Conservation (phyloP, 2,888 invertebrate species). For the Chalcosyrphus nemorum region DNA sequence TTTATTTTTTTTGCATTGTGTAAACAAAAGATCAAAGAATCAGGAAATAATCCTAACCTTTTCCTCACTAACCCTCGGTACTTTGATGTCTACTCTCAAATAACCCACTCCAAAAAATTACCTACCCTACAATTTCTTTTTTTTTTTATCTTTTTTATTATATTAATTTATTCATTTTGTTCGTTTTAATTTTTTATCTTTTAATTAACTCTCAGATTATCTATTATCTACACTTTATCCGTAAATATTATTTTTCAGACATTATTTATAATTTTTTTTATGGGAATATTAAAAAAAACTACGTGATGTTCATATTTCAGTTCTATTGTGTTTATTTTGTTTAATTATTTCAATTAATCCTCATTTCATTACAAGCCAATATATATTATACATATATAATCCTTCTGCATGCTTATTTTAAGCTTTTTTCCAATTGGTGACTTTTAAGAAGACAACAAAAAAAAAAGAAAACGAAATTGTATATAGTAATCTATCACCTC, state of each 20-base stretch:
- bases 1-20: neutral
- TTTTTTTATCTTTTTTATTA: neutral
- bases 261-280: neutral
- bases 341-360: slow-evolving; percentile 11
- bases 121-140: neutral
- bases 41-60: neutral
- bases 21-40: neutral
- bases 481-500: slow-evolving; percentile 20
- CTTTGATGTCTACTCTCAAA: slow-evolving; percentile 8
- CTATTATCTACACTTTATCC: neutral
- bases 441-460: neutral
- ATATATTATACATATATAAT: neutral
- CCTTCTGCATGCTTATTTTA: slow-evolving; percentile 54
- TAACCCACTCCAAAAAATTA: neutral
- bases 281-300: neutral
- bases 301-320: neutral
- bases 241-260: neutral
- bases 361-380: slow-evolving; percentile 22
- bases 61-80: neutral
- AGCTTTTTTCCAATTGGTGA: slow-evolving; percentile 43
- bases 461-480: slow-evolving; percentile 12
- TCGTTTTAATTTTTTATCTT: slow-evolving; percentile 12
- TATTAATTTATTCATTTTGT: neutral
- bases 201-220: slow-evolving; percentile 18
- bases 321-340: neutral